These are phyloP conservation scores for Hartigia nigra DNA, from an alignment of 2,888 invertebrate species.

Conservation along the genomic window DNA sequence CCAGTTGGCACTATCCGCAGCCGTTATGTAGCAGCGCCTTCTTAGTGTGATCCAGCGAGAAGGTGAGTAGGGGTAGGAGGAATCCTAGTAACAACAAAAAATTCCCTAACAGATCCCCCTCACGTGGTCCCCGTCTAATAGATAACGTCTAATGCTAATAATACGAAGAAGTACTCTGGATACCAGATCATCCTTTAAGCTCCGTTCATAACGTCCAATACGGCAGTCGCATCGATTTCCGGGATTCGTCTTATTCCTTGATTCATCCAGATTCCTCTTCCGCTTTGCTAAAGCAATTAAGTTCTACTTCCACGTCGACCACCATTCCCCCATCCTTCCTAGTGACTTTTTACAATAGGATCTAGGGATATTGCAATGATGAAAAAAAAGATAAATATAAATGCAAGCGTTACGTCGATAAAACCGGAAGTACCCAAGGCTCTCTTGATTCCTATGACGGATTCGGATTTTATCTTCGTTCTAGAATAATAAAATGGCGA, in stretches of 20 bases:
- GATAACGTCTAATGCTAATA: neutral
- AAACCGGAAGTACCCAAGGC: neutral
- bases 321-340: neutral
- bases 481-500: neutral
- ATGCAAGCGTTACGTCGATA: neutral
- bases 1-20: neutral
- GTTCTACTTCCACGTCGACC: neutral
- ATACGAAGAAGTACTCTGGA: neutral
- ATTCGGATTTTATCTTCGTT: neutral
- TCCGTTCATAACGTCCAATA: neutral
- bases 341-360: neutral
- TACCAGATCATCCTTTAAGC: neutral
- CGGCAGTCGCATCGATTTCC: neutral
- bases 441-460: neutral
- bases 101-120: neutral
- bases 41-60: no score
- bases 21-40: neutral
- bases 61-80: no score
- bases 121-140: neutral
- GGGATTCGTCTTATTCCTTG: neutral
- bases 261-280: neutral
- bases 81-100: neutral
- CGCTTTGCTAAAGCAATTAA: no score
- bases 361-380: neutral
- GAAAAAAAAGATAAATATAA: neutral